Evolutionary conservation across 2,888 invertebrate species (phyloP), one percentile per base, ranked within the genome.

Genomic region (Ganaspis brasiliensis): DNA sequence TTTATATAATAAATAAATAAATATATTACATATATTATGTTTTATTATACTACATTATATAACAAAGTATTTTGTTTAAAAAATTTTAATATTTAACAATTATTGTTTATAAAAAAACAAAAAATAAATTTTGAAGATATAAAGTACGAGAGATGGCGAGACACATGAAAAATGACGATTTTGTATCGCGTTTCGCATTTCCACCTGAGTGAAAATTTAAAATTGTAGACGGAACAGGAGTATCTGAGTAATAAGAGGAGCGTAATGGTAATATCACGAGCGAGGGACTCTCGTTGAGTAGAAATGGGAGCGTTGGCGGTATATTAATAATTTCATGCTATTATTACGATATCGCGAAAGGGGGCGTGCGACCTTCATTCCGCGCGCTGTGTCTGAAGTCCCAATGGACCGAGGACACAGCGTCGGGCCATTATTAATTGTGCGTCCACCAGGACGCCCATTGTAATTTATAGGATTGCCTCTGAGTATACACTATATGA

Each of bases 251-350:
- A 52, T 52, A 52, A 52, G 52, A 52, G 52, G 52, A 52, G 52
- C 52, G 52, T 52, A 52, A 52, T 52, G 52, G 52, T 52, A 67
- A 67, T 67, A 67, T 67, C 40, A 40, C 63, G 24, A 37, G 21
- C 14, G 21, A 67, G 37, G 77, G 78, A 78, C 77, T 78, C 79
- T 78, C 78, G 35, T 26, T 67, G 72, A 77, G 80, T 82, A 79
- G 80, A 76, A 79, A 79, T 78, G 73, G 76, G 76, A 75, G 76
- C 77, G 79, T 77, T 56, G 55, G 35, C 55, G 55, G 79, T 79
- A 75, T 79, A 81, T 80, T 81, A 81, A 81, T 81, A 81, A 81
- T 81, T 81, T 81, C 80, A 80, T 80, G 79, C 80, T 79, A 79
- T 81, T 81, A 81, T 80, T 80, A 75, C 80, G 80, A 81, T 80